Conservation (phyloP, 1,140 invertebrate species). For the Scaptomyza montana region DNA sequence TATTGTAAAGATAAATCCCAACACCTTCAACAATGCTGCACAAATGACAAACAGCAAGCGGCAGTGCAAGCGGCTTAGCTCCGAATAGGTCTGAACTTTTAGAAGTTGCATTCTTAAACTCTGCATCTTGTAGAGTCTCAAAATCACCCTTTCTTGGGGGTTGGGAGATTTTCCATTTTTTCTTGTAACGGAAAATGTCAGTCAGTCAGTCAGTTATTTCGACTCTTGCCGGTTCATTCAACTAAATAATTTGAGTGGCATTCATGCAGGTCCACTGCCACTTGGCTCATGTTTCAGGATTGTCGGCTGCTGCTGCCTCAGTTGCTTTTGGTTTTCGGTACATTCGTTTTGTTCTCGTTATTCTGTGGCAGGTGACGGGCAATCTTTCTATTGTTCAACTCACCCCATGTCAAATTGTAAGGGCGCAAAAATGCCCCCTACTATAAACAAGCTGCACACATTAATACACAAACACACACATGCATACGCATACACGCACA, state of each 20-base stretch:
- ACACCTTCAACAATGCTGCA: constrained; percentile 78
- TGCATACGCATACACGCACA: constrained; percentile 11
- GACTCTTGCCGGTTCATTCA: constrained; percentile 83
- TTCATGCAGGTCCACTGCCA: constrained; percentile 78
- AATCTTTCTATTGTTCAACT: constrained; percentile 81
- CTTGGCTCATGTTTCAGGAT: constrained; percentile 76
- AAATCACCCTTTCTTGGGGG: constrained; percentile 37
- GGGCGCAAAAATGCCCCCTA: constrained; percentile 80
- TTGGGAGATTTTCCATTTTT: constrained; percentile 3
- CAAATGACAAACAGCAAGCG: constrained; percentile 71
- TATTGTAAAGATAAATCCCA: constrained; percentile 80
- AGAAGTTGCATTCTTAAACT: constrained; percentile 9
- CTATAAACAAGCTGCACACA: constrained; percentile 71
- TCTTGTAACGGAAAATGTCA: constrained; percentile 73
- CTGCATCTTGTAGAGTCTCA: constrained; percentile 2
- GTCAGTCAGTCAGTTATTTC: constrained; percentile 47
- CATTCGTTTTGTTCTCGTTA: constrained; percentile 74
- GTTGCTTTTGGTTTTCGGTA: constrained; percentile 33
- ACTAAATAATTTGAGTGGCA: constrained; percentile 83
- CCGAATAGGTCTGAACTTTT: constrained; percentile 1
- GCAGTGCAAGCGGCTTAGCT: constrained; percentile 50
- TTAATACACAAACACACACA: constrained; percentile 29
- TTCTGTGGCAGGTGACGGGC: constrained; percentile 83
- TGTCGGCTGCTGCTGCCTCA: constrained; percentile 29
- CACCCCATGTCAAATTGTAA: constrained; percentile 82